phyloP scores from a whole-genome alignment of 2,113 vertebrate genomes.

The Aphelocoma coerulescens region DNA sequence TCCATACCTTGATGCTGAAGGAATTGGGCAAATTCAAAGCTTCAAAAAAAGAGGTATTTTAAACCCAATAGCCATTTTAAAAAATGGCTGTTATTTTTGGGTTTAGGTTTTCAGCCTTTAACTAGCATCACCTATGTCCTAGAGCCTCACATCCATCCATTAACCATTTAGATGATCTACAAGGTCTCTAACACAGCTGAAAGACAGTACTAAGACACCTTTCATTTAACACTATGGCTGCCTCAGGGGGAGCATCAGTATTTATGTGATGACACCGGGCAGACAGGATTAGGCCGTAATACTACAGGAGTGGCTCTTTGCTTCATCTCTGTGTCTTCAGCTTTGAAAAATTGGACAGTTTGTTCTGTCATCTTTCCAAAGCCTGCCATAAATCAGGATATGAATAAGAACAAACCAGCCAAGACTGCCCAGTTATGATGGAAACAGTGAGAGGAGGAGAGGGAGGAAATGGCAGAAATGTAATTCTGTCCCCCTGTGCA shows the following conservation, averaged over 20 bases:
- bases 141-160: background rate
- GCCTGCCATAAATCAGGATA: background rate
- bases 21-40: background rate
- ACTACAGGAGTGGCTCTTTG: background rate
- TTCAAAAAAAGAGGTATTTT: background rate
- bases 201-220: background rate
- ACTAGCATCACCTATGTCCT: background rate
- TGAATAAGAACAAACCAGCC: background rate
- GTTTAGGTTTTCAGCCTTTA: background rate
- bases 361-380: background rate
- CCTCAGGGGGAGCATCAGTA: background rate
- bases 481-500: background rate
- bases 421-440: background rate
- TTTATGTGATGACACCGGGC: background rate
- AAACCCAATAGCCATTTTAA: background rate
- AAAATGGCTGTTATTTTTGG: background rate
- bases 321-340: background rate
- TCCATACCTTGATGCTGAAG: background rate
- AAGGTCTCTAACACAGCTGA: background rate
- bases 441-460: background rate
- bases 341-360: background rate
- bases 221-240: background rate
- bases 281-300: constrained; percentile 30
- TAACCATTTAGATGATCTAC: background rate
- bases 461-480: background rate